Evolutionary conservation across 2,113 vertebrate species (phyloP).

Genomic region (Actenoides hombroni): DNA sequence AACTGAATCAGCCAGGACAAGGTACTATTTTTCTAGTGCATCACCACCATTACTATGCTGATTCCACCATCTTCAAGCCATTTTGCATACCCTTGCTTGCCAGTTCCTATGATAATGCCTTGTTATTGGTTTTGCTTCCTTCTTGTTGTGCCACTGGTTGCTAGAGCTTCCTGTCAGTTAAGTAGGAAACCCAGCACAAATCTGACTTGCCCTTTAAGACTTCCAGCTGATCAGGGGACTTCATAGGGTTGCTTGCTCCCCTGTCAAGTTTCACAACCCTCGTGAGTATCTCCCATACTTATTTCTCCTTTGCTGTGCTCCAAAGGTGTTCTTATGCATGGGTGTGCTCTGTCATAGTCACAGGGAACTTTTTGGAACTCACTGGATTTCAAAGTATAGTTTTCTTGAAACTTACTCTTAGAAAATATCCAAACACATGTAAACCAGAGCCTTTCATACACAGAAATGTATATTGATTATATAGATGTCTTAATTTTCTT

Average conservation of each 20-base stretch:
- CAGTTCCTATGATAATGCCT: neutral
- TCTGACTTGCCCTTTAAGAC: neutral
- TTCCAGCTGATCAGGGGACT: neutral
- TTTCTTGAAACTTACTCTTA: neutral
- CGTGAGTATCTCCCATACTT: neutral
- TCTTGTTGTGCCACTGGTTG: neutral
- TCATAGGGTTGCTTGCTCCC: neutral
- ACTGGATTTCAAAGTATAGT: neutral
- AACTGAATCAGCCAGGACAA: neutral
- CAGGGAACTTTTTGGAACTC: neutral
- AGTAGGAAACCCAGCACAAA: neutral
- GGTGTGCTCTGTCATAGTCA: neutral
- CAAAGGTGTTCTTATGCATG: neutral
- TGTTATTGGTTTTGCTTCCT: neutral
- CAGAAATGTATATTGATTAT: neutral
- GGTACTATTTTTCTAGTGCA: neutral
- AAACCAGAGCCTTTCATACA: neutral
- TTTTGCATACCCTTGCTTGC: neutral
- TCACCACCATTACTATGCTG: accelerated
- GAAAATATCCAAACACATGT: neutral
- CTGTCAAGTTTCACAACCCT: neutral
- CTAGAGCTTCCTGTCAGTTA: neutral
- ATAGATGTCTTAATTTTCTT: neutral
- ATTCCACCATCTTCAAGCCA: neutral
- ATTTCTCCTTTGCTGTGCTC: neutral